Conservation (phyloP, 2,797 vertebrate genomes). For the Carapus acus region DNA sequence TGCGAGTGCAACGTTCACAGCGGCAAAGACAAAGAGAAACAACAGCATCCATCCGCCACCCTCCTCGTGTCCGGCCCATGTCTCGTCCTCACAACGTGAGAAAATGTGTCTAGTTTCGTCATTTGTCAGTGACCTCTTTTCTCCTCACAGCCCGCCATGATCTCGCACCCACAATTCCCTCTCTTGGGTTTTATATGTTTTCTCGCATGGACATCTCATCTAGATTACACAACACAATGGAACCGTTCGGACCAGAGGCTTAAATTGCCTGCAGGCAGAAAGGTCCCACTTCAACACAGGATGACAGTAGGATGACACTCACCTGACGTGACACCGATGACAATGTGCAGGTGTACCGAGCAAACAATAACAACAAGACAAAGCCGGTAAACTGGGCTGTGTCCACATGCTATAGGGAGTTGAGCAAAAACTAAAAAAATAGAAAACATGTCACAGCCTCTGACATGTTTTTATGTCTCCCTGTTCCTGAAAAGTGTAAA, state of each 20-base stretch:
- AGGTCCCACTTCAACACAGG: slow-evolving; percentile 10
- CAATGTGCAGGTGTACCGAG: slow-evolving; percentile 30
- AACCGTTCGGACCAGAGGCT: slow-evolving; percentile 28
- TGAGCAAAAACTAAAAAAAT: no score
- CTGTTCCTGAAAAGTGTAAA: slow-evolving; percentile 6
- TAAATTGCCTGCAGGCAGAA: slow-evolving; percentile 3
- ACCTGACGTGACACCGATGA: slow-evolving; percentile 39
- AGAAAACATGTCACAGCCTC: not conserved
- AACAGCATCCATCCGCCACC: slow-evolving; percentile 11
- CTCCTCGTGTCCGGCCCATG: not conserved
- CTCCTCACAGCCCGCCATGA: slow-evolving; percentile 11
- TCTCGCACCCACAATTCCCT: slow-evolving; percentile 21
- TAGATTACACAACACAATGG: slow-evolving; percentile 18
- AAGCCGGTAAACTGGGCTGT: not conserved
- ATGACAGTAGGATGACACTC: slow-evolving; percentile 30
- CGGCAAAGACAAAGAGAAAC: slow-evolving; percentile 1
- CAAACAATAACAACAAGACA: slow-evolving; percentile 2
- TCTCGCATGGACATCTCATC: slow-evolving; percentile 21
- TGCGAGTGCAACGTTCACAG: slow-evolving; percentile 26
- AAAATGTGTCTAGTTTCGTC: slow-evolving; percentile 18
- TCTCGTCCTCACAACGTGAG: slow-evolving; percentile 12
- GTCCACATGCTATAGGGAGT: slow-evolving; percentile 5
- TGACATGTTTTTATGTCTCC: slow-evolving; percentile 9
- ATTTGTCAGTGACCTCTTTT: slow-evolving; percentile 25
- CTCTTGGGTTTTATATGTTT: slow-evolving; percentile 19